These are phyloP conservation scores for Phrynosoma platyrhinos DNA, from an alignment of 2,113 vertebrate species.

Conservation along the genomic window DNA sequence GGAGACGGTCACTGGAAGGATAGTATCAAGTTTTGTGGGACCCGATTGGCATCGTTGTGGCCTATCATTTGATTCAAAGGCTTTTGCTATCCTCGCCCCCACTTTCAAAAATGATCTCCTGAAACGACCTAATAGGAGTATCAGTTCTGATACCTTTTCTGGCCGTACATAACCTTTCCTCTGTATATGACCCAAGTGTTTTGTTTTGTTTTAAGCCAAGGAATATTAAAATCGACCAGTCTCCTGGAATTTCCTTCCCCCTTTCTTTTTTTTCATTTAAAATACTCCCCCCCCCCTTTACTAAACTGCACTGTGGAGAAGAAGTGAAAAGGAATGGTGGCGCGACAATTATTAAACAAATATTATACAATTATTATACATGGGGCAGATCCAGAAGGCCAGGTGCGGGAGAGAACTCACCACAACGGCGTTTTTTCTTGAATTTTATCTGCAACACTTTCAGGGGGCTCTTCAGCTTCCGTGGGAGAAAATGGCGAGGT, in stretches of 20 bases:
- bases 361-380: no score
- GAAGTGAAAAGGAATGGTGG: constrained; percentile 25
- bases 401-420: constrained; percentile 59
- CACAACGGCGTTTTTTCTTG: constrained; percentile 74
- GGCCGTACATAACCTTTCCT: neutral
- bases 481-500: constrained; percentile 68
- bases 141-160: neutral
- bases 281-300: constrained; percentile 27
- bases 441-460: constrained; percentile 76
- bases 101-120: neutral
- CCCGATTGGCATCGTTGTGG: neutral
- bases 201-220: constrained; percentile 43
- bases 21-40: neutral
- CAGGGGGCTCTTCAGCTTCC: constrained; percentile 70
- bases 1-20: no score
- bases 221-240: constrained; percentile 42
- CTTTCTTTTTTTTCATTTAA: constrained; percentile 42
- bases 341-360: neutral
- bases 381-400: no score
- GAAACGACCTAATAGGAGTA: neutral
- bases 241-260: neutral
- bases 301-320: constrained; percentile 36
- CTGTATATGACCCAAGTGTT: constrained; percentile 25
- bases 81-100: neutral
- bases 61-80: neutral